Evolutionary conservation across 2,797 vertebrate genomes (phyloP).

Genomic region (Otolemur crassicaudatus): DNA sequence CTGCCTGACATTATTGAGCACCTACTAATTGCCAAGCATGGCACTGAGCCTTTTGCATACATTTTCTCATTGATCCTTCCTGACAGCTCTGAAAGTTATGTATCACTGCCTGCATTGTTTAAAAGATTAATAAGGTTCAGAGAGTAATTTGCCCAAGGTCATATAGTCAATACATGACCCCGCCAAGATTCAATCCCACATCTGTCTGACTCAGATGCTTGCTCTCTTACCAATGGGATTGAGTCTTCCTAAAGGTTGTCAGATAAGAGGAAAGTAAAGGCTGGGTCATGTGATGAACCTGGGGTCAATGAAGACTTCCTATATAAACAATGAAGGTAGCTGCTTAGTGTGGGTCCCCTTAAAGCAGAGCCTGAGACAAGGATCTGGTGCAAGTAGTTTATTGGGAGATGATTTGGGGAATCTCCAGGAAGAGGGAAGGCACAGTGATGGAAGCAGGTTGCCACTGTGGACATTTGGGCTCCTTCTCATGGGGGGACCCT

Average conservation of each 20-base stretch:
- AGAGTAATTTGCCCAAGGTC: constrained; percentile 26
- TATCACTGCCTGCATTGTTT: constrained; percentile 18
- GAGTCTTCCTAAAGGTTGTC: not conserved
- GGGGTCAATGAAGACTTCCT: not conserved
- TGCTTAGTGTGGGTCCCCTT: not conserved
- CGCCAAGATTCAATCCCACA: not conserved
- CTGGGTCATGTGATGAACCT: not conserved
- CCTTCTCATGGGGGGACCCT: not conserved
- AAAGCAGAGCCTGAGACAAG: constrained; percentile 1
- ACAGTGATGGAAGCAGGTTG: not conserved
- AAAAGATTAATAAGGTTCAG: constrained; percentile 41
- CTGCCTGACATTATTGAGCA: constrained; percentile 26
- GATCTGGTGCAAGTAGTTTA: not conserved
- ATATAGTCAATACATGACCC: constrained; percentile 34
- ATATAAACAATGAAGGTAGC: not conserved
- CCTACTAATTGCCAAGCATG: constrained; percentile 55
- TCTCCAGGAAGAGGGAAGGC: not conserved
- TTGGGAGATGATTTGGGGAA: constrained; percentile 8
- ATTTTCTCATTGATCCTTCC: constrained; percentile 51
- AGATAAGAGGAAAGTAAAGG: not conserved
- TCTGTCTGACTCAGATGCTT: not conserved
- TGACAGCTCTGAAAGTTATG: not conserved
- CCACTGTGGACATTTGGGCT: not conserved
- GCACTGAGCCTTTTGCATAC: not conserved
- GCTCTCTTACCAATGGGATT: not conserved